Base-by-base conservation (phyloP, 2,888 invertebrate genomes). In the Mythimna ferrago region DNA sequence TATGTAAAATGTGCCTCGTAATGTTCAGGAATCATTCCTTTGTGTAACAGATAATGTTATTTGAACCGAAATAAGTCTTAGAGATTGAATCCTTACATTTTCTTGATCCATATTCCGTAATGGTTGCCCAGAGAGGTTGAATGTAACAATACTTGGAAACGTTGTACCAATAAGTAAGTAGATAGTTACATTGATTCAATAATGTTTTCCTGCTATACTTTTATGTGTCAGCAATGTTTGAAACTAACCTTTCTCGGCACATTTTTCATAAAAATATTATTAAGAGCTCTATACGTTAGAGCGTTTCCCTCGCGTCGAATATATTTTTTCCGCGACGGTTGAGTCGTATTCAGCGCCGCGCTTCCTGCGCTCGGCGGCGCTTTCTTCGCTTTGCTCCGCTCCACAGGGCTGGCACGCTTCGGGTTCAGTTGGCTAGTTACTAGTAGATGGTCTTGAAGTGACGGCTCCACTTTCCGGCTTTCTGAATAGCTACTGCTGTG, bases 281-380 rank as follows among this genome's bases (percentile, higher is more conserved):
- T 32, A 71, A 41, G 72, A 32, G 44, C 21, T 62, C 56, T n/a
- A 21, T 51, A 78, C 35, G 48, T 58, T 48, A 41, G 62, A 58
- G 61, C 73, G 62, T 56, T 73, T 86, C 75, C 78, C 70, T 68
- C 56, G 66, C 68, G 72, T 79, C 84, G 70, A 82, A 76, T 73
- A 79, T 76, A 85, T 82, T 84, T 81, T 76, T 82, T 82, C 74
- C 76, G 67, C 66, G 74, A 79, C 72, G 53, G 71, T 78, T 54
- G 73, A 67, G 66, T 61, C 73, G 68, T 60, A 68, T 73, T 73
- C 70, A 73, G 53, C 64, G 66, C 62, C 72, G 51, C 81, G 77
- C 70, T 83, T 82, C 82, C 80, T 72, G 72, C 65, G 67, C 71
- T 76, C 3, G 21, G 41, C 61, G 41, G 61, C 61, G 61, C 41